Conservation (phyloP, 2,888 invertebrate species). For the Tanypteryx hageni region DNA sequence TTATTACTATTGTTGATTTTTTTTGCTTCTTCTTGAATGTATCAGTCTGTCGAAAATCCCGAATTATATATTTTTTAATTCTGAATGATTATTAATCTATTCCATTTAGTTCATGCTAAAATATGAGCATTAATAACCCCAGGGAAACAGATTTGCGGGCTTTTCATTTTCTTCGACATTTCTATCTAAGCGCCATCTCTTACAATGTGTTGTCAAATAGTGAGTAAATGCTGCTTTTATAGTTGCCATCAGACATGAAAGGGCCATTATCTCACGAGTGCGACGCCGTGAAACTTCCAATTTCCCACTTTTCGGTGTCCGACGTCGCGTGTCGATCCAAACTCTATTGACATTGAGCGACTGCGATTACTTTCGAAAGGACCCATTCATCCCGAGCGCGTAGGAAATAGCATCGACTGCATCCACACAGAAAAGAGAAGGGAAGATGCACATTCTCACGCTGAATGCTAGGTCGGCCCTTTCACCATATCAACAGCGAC, state of each 20-base stretch:
- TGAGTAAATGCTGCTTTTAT: not conserved
- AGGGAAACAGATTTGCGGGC: not conserved
- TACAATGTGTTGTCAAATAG: not conserved
- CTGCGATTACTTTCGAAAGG: constrained; percentile 5
- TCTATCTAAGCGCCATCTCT: not conserved
- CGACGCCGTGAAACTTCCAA: not conserved
- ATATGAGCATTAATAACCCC: no score
- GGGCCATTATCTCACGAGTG: not conserved
- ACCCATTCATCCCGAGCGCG: not conserved
- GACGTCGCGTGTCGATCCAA: not conserved
- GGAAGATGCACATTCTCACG: no score
- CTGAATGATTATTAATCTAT: no score
- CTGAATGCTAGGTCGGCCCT: no score
- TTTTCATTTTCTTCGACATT: not conserved
- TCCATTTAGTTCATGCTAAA: no score
- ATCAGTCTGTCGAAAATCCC: no score
- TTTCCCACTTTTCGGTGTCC: not conserved
- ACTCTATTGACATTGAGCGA: not conserved
- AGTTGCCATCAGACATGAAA: not conserved
- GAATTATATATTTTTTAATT: no score
- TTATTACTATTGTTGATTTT: no score
- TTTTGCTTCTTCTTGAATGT: no score
- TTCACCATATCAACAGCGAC: no score
- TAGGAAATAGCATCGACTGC: not conserved
- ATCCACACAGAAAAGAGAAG: no score